Conservation (phyloP, 23 tunicate genomes). For the Diplosoma virens region DNA sequence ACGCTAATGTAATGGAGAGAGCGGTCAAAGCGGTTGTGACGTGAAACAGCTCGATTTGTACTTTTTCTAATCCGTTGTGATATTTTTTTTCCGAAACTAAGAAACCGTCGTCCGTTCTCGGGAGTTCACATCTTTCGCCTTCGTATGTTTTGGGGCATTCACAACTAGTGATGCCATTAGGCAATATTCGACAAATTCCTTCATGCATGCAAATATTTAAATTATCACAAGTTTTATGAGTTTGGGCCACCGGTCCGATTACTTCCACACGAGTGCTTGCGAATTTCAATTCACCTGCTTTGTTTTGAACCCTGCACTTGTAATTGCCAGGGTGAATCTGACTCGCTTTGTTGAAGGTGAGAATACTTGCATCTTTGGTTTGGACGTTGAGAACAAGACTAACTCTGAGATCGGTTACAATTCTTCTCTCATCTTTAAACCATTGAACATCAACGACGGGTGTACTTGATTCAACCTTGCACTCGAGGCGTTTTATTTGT, state of each 20-base stretch:
- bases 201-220: conserved; percentile 30
- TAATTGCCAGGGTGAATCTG: conserved; percentile 46
- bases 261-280: conserved; percentile 23
- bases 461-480: conserved; percentile 43
- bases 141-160: conserved; percentile 19
- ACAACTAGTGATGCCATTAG: conserved; percentile 10
- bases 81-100: background rate
- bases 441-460: conserved; percentile 27
- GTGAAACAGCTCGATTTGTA: background rate
- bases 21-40: conserved; percentile 13
- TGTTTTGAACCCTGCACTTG: conserved; percentile 31
- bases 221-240: conserved; percentile 23
- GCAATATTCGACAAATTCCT: conserved; percentile 29
- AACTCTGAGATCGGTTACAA: conserved; percentile 1
- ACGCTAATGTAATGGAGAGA: conserved; percentile 2
- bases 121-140: conserved; percentile 48
- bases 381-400: conserved; percentile 11
- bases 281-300: background rate
- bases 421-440: conserved; percentile 27
- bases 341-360: conserved; percentile 19
- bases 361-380: conserved; percentile 15
- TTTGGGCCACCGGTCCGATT: conserved; percentile 20
- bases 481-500: conserved; percentile 6
- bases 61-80: background rate
- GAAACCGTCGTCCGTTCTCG: background rate